These are phyloP conservation scores for Alfaro cultratus DNA, from an alignment of 2,797 vertebrate species.

Conservation along the genomic window DNA sequence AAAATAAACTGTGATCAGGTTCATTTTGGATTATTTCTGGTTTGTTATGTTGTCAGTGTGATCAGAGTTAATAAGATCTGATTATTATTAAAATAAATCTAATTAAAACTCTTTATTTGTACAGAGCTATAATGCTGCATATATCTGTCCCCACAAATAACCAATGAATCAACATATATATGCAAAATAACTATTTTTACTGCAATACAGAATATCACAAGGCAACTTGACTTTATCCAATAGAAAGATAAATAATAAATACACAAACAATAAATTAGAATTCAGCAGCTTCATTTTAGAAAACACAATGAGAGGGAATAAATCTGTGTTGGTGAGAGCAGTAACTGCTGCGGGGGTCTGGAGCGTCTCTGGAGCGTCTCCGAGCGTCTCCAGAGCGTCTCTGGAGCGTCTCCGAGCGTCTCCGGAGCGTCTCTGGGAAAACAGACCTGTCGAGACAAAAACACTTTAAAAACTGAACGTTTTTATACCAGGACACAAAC, in stretches of 20 bases:
- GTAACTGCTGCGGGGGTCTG: slow-evolving; percentile 21
- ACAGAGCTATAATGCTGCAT: not conserved
- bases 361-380: slow-evolving; percentile 36
- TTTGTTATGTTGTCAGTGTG: not conserved
- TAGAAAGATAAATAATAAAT: slow-evolving; percentile 72
- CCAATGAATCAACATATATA: not conserved
- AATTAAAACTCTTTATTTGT: not conserved
- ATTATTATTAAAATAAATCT: not conserved
- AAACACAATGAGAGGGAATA: not conserved
- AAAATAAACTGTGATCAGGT: not conserved
- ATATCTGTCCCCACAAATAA: not conserved
- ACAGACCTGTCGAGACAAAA: slow-evolving; percentile 34
- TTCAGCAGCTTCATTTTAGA: slow-evolving; percentile 22
- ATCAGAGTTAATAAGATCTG: not conserved
- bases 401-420: too few species aligned
- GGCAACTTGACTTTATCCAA: slow-evolving; percentile 38
- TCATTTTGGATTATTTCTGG: not conserved
- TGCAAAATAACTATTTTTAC: slow-evolving; percentile 79
- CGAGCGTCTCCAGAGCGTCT: too few species aligned
- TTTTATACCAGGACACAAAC: not conserved
- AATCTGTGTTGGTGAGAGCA: slow-evolving; percentile 2
- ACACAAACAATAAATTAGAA: slow-evolving; percentile 54
- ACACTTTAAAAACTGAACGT: not conserved
- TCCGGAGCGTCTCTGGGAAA: slow-evolving; percentile 19
- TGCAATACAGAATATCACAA: slow-evolving; percentile 62